Evolutionary conservation across 2,888 invertebrate genomes (phyloP).

Genomic region (Orchesellides sinensis): DNA sequence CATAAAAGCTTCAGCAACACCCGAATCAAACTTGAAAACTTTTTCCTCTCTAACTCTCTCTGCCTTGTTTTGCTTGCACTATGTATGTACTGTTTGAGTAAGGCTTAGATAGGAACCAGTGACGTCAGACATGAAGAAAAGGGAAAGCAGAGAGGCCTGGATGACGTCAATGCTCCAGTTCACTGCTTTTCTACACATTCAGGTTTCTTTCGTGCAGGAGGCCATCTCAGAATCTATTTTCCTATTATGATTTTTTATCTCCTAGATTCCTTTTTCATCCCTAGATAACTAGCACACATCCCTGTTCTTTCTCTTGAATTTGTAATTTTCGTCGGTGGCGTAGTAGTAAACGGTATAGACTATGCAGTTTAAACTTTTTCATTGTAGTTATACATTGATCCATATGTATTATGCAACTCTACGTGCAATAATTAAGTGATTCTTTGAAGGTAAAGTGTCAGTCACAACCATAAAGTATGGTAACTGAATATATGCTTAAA

Average conservation of each 20-base stretch:
- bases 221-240: background rate
- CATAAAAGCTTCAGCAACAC: background rate
- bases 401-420: no score
- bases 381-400: no score
- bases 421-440: no score
- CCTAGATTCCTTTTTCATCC: conserved; percentile 20
- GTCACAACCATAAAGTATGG: no score
- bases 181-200: background rate
- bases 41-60: conserved; percentile 4
- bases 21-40: conserved; percentile 22
- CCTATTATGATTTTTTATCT: conserved; percentile 19
- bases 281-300: conserved; percentile 18
- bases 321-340: conserved; percentile 37
- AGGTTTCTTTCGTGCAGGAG: background rate
- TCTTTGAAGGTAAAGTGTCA: no score
- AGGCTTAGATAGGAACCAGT: conserved; percentile 55
- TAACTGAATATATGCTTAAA: no score
- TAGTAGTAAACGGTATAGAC: conserved; percentile 15
- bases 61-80: conserved; percentile 20
- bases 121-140: conserved; percentile 56
- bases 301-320: conserved; percentile 33
- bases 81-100: conserved; percentile 19
- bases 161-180: conserved; percentile 58
- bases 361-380: no score
- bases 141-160: conserved; percentile 21